phyloP scores from a whole-genome alignment of 2,888 invertebrate genomes.

The Brachyptera risi region DNA sequence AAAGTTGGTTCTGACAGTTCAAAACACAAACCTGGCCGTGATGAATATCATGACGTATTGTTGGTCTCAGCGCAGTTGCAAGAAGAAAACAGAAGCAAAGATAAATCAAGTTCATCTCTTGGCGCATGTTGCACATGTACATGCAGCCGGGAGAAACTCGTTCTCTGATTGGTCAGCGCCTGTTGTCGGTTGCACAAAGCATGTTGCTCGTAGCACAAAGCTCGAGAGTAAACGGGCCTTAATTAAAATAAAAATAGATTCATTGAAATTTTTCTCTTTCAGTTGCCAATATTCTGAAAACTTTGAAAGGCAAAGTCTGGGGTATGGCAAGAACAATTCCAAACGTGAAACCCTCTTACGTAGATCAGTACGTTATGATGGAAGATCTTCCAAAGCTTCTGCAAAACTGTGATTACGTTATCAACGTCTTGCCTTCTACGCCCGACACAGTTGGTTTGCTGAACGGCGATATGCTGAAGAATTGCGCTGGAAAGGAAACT shows the following conservation, averaged over 20 bases:
- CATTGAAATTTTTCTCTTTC: conserved; percentile 33
- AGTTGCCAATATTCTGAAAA: conserved; percentile 48
- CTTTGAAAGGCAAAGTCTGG: conserved; percentile 47
- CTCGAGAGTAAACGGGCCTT: too few relatives aligned
- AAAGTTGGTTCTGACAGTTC: too few relatives aligned
- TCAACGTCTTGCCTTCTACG: conserved; percentile 53
- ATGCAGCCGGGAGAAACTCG: too few relatives aligned
- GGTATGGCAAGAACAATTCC: conserved; percentile 36
- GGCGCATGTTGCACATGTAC: too few relatives aligned
- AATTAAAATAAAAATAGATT: neutral
- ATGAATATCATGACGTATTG: too few relatives aligned
- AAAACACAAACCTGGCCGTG: too few relatives aligned
- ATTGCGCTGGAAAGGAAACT: conserved; percentile 46
- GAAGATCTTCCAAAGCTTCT: conserved; percentile 43
- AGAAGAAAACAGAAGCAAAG: too few relatives aligned
- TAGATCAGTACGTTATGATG: conserved; percentile 28
- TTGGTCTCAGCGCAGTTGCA: too few relatives aligned
- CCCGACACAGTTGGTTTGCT: conserved; percentile 48
- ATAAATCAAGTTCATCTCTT: too few relatives aligned
- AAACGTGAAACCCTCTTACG: conserved; percentile 13
- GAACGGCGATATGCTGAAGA: conserved; percentile 46
- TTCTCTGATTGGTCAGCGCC: too few relatives aligned
- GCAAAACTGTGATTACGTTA: conserved; percentile 51
- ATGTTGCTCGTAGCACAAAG: too few relatives aligned
- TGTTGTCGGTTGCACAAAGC: too few relatives aligned